Evolutionary conservation across 2,113 vertebrate genomes (phyloP).

Genomic region (Cinclus mexicanus): DNA sequence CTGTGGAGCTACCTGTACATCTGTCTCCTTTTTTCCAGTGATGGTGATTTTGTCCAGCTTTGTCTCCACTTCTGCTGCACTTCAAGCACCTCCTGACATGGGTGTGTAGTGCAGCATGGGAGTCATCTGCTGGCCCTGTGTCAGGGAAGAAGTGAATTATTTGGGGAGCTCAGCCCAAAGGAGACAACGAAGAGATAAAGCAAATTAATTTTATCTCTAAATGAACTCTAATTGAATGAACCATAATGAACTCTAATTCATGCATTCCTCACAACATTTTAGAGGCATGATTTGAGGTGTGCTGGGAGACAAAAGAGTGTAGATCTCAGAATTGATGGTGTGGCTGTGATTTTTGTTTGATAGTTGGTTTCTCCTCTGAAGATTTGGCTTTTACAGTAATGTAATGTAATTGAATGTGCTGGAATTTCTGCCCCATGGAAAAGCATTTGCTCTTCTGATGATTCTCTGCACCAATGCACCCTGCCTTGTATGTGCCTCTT

Average conservation of each 20-base stretch:
- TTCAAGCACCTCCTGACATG: background rate
- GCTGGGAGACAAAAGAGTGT: background rate
- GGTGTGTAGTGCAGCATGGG: too few relatives aligned
- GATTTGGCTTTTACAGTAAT: background rate
- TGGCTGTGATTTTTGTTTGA: background rate
- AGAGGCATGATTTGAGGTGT: rapidly evolving
- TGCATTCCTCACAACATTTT: background rate
- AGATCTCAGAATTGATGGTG: background rate
- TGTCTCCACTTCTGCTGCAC: background rate
- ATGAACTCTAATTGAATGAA: background rate
- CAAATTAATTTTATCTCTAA: too few relatives aligned
- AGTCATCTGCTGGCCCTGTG: background rate
- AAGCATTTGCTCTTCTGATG: background rate
- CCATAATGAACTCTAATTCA: background rate
- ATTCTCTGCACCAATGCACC: background rate
- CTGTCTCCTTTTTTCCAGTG: background rate
- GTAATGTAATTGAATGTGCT: background rate
- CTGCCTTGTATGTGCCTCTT: rapidly evolving
- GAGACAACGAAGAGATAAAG: background rate
- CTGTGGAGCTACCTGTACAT: background rate
- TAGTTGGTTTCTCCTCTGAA: background rate
- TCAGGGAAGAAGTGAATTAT: background rate
- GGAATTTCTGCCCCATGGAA: background rate
- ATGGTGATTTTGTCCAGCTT: background rate
- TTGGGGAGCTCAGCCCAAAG: background rate